phyloP scores from a whole-genome alignment of 2,113 vertebrate species.

The Centrocercus urophasianus region DNA sequence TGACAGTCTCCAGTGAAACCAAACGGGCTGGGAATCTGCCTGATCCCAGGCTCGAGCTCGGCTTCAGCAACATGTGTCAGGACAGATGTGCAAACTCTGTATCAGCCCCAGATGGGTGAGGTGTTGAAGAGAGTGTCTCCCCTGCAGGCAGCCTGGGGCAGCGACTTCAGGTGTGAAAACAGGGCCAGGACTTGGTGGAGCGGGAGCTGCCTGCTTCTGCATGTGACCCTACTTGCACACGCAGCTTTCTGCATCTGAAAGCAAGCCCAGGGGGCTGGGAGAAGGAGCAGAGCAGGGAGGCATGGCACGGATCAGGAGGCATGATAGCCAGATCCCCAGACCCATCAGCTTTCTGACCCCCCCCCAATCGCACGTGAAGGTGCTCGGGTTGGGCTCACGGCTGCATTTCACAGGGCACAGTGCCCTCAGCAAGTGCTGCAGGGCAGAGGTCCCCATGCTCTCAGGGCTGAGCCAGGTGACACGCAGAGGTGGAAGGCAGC shows the following conservation, averaged over 20 bases:
- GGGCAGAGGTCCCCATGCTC: neutral
- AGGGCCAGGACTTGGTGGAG: neutral
- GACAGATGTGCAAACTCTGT: neutral
- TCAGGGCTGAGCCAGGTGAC: neutral
- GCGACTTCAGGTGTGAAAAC: constrained; percentile 13
- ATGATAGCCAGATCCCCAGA: accelerated
- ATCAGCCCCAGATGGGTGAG: constrained; percentile 13
- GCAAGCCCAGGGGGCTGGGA: neutral
- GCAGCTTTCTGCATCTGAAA: neutral
- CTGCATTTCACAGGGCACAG: accelerated
- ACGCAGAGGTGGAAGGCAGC: constrained; percentile 26
- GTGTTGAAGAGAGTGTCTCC: neutral
- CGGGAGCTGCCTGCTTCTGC: constrained; percentile 8
- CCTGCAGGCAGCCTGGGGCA: neutral
- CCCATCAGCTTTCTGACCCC: neutral
- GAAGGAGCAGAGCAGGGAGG: neutral
- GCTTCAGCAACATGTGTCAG: neutral
- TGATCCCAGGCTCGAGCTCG: neutral
- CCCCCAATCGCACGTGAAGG: accelerated
- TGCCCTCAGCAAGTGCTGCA: neutral
- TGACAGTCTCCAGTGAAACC: neutral
- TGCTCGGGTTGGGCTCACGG: accelerated
- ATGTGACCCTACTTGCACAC: neutral
- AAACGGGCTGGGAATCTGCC: neutral
- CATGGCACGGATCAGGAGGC: neutral